Evolutionary conservation across 2,797 vertebrate species (phyloP).

Genomic region (Phataginus tetradactyla): DNA sequence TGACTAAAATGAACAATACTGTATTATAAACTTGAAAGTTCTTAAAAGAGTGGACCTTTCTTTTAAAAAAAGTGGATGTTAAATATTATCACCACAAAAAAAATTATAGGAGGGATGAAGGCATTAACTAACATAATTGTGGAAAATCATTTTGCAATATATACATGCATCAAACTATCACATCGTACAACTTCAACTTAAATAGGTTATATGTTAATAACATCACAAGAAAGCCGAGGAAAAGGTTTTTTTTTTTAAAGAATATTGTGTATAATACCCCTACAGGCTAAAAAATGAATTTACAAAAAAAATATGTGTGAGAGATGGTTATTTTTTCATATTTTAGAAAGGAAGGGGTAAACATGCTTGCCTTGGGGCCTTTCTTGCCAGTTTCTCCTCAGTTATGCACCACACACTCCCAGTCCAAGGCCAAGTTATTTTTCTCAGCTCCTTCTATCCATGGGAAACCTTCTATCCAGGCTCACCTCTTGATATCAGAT

Average conservation of each 20-base stretch:
- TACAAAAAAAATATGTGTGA: not conserved
- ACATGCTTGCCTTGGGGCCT: not conserved
- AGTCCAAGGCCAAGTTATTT: not conserved
- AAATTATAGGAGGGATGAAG: not conserved
- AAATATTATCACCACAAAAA: not conserved
- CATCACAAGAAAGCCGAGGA: not conserved
- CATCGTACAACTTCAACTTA: not conserved
- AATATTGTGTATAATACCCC: not conserved
- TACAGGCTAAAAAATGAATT: not conserved
- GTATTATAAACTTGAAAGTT: not conserved
- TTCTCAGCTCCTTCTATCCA: not conserved
- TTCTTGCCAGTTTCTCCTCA: not conserved
- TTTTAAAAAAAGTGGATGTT: not conserved
- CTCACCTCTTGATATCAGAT: not conserved
- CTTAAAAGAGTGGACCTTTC: not conserved
- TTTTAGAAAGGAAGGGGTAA: not conserved
- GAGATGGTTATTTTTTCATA: not conserved
- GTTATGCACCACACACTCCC: not conserved
- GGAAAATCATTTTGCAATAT: not conserved
- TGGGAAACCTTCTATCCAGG: not conserved
- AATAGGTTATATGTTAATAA: not conserved
- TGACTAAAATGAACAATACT: not conserved
- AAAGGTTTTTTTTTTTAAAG: not conserved
- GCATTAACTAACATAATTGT: not conserved
- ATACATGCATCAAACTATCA: not conserved